phyloP scores from a whole-genome alignment of 1,140 invertebrate species.

The Drosophila kanapiae region DNA sequence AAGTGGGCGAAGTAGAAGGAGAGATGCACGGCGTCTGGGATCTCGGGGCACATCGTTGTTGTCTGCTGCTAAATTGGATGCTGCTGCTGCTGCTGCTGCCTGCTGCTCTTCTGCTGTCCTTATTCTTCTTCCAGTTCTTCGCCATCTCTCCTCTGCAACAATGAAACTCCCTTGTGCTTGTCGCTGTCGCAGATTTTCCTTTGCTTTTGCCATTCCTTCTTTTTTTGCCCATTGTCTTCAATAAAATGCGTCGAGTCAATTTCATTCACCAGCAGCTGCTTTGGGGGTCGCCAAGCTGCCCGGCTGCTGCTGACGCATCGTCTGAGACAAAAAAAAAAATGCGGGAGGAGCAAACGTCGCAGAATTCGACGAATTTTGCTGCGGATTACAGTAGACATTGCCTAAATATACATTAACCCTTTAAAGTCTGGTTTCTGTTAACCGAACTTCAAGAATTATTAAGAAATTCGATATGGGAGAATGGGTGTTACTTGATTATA shows the following conservation, averaged over 20 bases:
- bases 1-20: conserved; percentile 2
- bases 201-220: conserved; percentile 10
- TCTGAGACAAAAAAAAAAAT: conserved; percentile 18
- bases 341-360: conserved; percentile 23
- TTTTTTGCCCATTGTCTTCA: conserved; percentile 60
- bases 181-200: conserved; percentile 34
- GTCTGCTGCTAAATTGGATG: conserved; percentile 74
- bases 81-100: conserved; percentile 30
- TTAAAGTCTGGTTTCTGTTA: background rate
- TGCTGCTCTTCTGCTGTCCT: conserved; percentile 26
- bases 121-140: conserved; percentile 27
- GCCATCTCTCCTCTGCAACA: conserved; percentile 36
- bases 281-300: conserved; percentile 33
- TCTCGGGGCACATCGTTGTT: conserved; percentile 30
- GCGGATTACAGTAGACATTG: conserved; percentile 11
- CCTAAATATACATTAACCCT: background rate
- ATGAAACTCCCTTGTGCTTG: conserved; percentile 66
- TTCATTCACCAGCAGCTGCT: conserved; percentile 70
- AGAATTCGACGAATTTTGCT: conserved; percentile 59
- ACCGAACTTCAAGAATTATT: background rate
- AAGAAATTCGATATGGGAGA: background rate
- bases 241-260: conserved; percentile 67
- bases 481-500: too few species aligned
- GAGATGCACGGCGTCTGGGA: conserved; percentile 41
- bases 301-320: conserved; percentile 65